These are phyloP conservation scores for Piprites chloris DNA, from an alignment of 2,113 vertebrate genomes.

Conservation along the genomic window DNA sequence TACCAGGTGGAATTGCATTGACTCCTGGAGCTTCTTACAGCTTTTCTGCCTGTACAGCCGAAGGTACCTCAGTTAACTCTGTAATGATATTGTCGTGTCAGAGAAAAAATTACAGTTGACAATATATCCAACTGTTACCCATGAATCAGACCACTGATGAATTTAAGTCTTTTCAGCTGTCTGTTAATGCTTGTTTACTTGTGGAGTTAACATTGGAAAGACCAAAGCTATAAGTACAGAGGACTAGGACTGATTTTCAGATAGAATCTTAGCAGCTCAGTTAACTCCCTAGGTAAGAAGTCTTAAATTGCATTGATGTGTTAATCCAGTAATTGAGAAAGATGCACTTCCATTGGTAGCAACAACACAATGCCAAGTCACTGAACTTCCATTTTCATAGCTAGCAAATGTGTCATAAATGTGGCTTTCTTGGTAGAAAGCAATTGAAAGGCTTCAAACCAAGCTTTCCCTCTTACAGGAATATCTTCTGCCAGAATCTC, in stretches of 20 bases:
- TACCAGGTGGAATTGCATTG: background rate
- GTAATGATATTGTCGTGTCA: background rate
- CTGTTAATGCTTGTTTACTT: background rate
- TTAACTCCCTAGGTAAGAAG: background rate
- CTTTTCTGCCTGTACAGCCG: background rate
- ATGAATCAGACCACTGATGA: background rate
- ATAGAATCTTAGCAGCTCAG: background rate
- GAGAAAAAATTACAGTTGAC: background rate
- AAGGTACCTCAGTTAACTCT: background rate
- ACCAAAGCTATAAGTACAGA: background rate
- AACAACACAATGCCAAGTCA: background rate
- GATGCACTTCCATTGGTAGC: background rate
- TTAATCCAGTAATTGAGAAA: background rate
- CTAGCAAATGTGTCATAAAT: rapidly evolving
- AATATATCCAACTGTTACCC: background rate
- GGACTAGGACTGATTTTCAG: background rate
- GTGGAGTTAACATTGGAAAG: rapidly evolving
- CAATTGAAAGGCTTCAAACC: background rate
- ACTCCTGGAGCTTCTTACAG: background rate
- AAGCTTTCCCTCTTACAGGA: background rate
- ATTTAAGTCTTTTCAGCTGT: background rate
- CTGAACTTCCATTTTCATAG: background rate
- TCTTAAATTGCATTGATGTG: background rate
- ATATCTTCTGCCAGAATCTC: background rate
- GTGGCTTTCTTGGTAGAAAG: background rate